A percentile compares a stretch with the other conserved stretches of the same genome.
Evolutionary conservation across 2,113 vertebrate species (phyloP).

Genomic region (Xiphorhynchus elegans): DNA sequence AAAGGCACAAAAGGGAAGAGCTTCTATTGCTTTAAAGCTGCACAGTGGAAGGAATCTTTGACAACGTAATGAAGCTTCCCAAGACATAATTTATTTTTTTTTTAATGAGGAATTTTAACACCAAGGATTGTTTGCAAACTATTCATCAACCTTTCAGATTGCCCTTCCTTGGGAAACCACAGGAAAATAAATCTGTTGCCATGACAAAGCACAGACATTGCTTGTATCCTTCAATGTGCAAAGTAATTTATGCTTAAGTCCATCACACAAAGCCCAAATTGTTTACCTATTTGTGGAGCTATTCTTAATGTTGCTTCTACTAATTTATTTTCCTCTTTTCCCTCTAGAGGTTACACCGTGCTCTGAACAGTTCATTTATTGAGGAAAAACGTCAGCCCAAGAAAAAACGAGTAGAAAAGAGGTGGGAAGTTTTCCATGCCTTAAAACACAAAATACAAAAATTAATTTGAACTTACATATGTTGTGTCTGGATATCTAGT

Average conservation of each 20-base stretch:
- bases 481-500: background rate
- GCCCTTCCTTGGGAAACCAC: background rate
- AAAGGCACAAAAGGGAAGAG: background rate
- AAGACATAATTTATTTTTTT: background rate
- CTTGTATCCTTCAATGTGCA: background rate
- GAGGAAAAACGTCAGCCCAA: conserved; percentile 87
- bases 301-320: conserved; percentile 12
- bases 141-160: background rate
- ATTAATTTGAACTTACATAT: background rate
- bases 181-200: background rate
- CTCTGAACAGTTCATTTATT: conserved; percentile 89
- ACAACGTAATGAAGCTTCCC: background rate
- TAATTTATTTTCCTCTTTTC: conserved; percentile 59
- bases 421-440: conserved; percentile 74
- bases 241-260: background rate
- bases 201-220: background rate
- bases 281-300: background rate
- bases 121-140: background rate
- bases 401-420: conserved; percentile 85
- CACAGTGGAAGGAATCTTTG: background rate
- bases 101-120: background rate
- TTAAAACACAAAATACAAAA: background rate
- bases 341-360: conserved; percentile 90
- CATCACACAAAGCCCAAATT: background rate
- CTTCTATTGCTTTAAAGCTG: background rate